Evolutionary conservation across 2,888 invertebrate genomes (phyloP).

Genomic region (Siphonodentalium dalli): DNA sequence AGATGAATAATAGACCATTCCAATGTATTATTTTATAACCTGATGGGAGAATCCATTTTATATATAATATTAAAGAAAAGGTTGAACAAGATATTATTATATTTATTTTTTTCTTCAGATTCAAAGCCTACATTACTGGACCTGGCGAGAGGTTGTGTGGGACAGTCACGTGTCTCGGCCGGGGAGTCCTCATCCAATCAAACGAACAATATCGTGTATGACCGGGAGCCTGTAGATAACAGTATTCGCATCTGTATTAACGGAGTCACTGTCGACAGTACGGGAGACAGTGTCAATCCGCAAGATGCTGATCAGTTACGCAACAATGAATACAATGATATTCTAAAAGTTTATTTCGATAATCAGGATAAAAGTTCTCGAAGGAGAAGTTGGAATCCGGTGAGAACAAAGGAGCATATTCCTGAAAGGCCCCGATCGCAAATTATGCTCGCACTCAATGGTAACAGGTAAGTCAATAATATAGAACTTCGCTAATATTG

Average conservation of each 20-base stretch:
- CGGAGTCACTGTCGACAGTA: slow-evolving; percentile 54
- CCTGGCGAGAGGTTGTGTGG: slow-evolving; percentile 39
- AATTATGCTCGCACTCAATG: too few species aligned
- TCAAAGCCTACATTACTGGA: slow-evolving; percentile 58
- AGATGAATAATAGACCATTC: too few species aligned
- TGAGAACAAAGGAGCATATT: too few species aligned
- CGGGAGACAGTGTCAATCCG: slow-evolving; percentile 34
- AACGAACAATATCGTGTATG: slow-evolving; percentile 6
- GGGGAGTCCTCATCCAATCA: neutral
- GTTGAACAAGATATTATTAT: too few species aligned
- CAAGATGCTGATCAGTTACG: slow-evolving; percentile 23
- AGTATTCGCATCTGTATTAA: slow-evolving; percentile 56
- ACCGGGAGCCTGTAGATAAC: slow-evolving; percentile 33
- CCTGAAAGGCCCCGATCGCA: too few species aligned
- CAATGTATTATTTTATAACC: too few species aligned
- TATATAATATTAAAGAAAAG: too few species aligned
- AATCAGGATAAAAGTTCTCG: too few species aligned
- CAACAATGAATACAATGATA: slow-evolving; percentile 28
- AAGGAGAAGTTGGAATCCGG: slow-evolving; percentile 50
- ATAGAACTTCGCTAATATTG: too few species aligned
- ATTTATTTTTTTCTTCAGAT: slow-evolving; percentile 29
- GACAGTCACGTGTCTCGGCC: slow-evolving; percentile 15
- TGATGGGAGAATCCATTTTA: too few species aligned
- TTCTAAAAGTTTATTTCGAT: slow-evolving; percentile 2
- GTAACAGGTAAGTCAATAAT: too few species aligned